Percentiles rank a stretch among this genome's conserved stretches.
These are phyloP conservation scores for Cettia cetti DNA, from an alignment of 2,113 vertebrate genomes.

Conservation along the genomic window DNA sequence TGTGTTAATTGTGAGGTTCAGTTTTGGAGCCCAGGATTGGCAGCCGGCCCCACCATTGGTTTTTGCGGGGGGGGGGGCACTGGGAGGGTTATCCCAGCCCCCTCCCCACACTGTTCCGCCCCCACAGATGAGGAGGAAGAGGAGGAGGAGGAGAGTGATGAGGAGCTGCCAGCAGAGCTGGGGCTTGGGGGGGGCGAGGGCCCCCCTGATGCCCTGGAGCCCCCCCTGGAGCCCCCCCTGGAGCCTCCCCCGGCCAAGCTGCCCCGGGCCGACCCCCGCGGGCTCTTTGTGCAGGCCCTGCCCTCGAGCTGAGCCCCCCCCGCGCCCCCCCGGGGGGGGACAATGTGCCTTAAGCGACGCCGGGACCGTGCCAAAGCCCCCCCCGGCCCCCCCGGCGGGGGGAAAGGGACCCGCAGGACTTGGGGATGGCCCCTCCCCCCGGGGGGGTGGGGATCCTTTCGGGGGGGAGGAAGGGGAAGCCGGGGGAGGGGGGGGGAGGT, in stretches of 20 bases:
- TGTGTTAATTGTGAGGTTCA: neutral
- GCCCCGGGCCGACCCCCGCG: neutral
- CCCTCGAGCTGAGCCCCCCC: too few species aligned
- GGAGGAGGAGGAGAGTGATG: neutral
- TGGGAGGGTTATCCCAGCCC: neutral
- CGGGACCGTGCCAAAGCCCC: too few species aligned
- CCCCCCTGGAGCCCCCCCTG: neutral
- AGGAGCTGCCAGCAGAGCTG: neutral
- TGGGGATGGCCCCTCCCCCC: too few species aligned
- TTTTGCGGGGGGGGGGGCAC: neutral
- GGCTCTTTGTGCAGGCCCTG: too few species aligned
- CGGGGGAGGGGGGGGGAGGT: too few species aligned
- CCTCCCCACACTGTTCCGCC: neutral
- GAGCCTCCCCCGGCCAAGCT: neutral
- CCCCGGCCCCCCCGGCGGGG: too few species aligned
- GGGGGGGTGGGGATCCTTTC: too few species aligned
- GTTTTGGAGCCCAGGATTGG: neutral
- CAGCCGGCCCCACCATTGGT: neutral
- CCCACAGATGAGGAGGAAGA: neutral
- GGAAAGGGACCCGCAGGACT: too few species aligned
- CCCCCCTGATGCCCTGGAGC: neutral
- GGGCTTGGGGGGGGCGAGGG: neutral
- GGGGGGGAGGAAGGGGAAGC: too few species aligned
- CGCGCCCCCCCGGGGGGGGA: too few species aligned
- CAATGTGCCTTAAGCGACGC: too few species aligned